phyloP scores from a whole-genome alignment of 2,113 vertebrate genomes.

The Alectura lathami region DNA sequence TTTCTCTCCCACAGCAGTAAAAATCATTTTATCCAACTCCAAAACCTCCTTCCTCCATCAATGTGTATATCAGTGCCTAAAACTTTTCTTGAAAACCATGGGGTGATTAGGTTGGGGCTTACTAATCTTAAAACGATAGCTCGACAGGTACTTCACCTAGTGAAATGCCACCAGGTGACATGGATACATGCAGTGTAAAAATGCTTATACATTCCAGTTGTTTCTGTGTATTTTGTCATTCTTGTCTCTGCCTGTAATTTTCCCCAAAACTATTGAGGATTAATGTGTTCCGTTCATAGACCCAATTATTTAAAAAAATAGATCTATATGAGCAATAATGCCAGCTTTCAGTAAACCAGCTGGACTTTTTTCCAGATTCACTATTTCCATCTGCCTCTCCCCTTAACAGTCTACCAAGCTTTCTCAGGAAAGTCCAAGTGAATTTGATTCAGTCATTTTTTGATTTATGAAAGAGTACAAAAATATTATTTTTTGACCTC shows the following conservation, averaged over 20 bases:
- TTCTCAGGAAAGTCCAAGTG: not conserved
- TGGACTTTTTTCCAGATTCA: not conserved
- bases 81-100: not conserved
- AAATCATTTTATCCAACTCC: not conserved
- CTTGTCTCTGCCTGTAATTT: not conserved
- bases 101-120: not conserved
- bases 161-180: not conserved
- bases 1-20: not conserved
- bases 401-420: not conserved
- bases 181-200: not conserved
- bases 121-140: not conserved
- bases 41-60: not conserved
- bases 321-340: not conserved
- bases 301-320: not conserved
- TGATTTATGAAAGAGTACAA: not conserved
- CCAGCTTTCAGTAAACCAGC: not conserved
- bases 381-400: not conserved
- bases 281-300: not conserved
- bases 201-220: not conserved
- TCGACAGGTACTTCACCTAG: not conserved
- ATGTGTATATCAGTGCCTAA: not conserved
- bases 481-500: slow-evolving; percentile 16
- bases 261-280: not conserved
- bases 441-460: not conserved
- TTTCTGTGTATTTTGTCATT: not conserved